These are phyloP conservation scores for Apodemus sylvaticus DNA, from an alignment of 2,113 vertebrate genomes.

Conservation along the genomic window DNA sequence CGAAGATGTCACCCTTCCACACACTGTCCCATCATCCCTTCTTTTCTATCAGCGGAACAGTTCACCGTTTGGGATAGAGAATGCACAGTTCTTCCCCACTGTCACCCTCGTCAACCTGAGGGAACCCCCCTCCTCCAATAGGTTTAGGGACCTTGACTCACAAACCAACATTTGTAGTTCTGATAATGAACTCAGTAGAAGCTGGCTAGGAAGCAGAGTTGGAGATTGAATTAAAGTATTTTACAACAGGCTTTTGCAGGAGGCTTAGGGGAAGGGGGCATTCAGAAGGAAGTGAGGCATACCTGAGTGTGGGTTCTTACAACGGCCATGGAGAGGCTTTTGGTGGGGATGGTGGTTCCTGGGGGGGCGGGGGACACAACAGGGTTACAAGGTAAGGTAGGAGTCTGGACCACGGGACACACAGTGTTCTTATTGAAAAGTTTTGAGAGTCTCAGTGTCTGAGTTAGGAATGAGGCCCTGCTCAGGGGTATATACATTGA, in stretches of 20 bases:
- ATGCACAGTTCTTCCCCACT: not conserved
- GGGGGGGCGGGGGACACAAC: not conserved
- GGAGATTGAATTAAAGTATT: not conserved
- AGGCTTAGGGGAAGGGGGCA: too few species aligned
- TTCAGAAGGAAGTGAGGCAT: not conserved
- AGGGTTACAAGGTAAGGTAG: not conserved
- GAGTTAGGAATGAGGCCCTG: too few species aligned
- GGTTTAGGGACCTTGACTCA: not conserved
- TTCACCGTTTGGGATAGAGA: not conserved
- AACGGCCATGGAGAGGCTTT: not conserved
- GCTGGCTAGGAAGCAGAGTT: not conserved
- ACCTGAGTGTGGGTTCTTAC: not conserved
- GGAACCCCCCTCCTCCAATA: not conserved
- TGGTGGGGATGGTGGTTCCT: not conserved
- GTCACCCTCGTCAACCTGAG: not conserved
- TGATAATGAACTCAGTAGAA: not conserved
- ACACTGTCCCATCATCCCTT: accelerated
- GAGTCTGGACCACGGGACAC: not conserved
- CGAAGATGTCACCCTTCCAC: not conserved
- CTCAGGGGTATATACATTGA: not conserved
- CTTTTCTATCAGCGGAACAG: not conserved
- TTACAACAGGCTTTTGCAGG: not conserved
- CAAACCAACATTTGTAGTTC: not conserved
- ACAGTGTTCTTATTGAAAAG: not conserved
- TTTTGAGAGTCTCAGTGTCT: not conserved